Percentiles rank a stretch among this genome's conserved stretches.
These are phyloP conservation scores for Grantiella picta DNA, from an alignment of 2,113 vertebrate species.

Conservation along the genomic window DNA sequence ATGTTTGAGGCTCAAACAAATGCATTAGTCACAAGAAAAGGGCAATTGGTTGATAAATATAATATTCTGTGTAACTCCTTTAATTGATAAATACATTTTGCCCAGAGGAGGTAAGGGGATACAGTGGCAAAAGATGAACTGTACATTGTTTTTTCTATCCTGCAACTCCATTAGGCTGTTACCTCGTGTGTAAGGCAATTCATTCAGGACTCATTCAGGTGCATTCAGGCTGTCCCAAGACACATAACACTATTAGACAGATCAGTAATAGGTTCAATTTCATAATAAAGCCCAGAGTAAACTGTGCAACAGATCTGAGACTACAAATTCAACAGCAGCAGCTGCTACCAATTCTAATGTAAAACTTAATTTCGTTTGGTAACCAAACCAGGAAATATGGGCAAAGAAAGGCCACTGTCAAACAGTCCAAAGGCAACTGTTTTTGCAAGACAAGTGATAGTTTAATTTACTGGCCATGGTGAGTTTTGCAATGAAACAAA, in stretches of 20 bases:
- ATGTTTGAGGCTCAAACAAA: conserved; percentile 1
- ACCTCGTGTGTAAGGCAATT: neutral
- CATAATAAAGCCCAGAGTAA: neutral
- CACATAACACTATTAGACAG: neutral
- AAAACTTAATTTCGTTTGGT: neutral
- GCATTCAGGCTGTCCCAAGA: neutral
- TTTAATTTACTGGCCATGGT: conserved; percentile 51
- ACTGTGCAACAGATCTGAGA: neutral
- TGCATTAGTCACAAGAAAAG: neutral
- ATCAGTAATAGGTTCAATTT: neutral
- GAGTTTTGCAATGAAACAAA: conserved; percentile 44
- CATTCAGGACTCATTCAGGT: neutral
- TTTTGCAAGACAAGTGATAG: conserved; percentile 28
- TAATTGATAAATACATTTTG: conserved; percentile 46
- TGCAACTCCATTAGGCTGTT: neutral
- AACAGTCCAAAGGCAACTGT: conserved; percentile 6
- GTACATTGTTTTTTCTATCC: neutral
- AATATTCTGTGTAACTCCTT: neutral
- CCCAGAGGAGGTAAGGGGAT: neutral
- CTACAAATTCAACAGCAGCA: neutral
- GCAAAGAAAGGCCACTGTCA: neutral
- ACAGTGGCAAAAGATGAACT: neutral
- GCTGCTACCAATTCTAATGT: neutral
- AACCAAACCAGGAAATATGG: neutral
- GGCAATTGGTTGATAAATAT: conserved; percentile 10